Base-by-base conservation (phyloP, 2,113 vertebrate genomes). In the Orthonyx spaldingii region DNA sequence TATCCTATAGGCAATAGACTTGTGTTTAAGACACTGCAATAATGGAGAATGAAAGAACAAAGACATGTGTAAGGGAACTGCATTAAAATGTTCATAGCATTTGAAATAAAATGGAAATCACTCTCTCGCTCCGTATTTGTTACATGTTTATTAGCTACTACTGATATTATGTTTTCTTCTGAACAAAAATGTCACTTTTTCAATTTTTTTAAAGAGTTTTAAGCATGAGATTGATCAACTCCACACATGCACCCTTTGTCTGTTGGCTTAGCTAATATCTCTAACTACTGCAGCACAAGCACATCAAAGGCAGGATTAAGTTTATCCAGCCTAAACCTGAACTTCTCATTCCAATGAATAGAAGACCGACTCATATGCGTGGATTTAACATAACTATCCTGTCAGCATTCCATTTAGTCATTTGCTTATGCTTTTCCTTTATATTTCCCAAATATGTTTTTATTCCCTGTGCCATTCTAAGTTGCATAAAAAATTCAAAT, bases 301-400 rank as follows among this genome's bases (percentile, higher is more conserved):
- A 89, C 92, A 90, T 94, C 65, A 97, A 96, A 96, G 42, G 35
- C 35, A 93, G 89, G 90, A 95, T 96, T 95, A 94, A 27, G 5
- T 64, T 87, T 97, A 95, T 97, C 61, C 57, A 42, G 72, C 14
- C 49, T 91, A 83, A 94, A 94, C 41, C 16, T 69, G 71, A 97
- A 90, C 28, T 92, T 83, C 52, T 87, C 13, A 56, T 91, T 71
- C 57, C 1, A 1, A 4, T 84, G 37, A 89, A 86, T n/a, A 91
- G 35, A 42, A 92, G 59, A 22, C 28, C 60, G 70, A 57, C 15
- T 13, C 7, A 33, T 39, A 91, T 19, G 39, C 15, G 42, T 28
- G 41, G 30, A 78, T 90, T 90, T 91, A 79, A 65, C 52, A 50
- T 3, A 71, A 33, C 56, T n/a, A 56, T 86, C 32, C 30, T 72